Base-by-base conservation (phyloP, 2,113 vertebrate species). In the Ammodytes marinus region DNA sequence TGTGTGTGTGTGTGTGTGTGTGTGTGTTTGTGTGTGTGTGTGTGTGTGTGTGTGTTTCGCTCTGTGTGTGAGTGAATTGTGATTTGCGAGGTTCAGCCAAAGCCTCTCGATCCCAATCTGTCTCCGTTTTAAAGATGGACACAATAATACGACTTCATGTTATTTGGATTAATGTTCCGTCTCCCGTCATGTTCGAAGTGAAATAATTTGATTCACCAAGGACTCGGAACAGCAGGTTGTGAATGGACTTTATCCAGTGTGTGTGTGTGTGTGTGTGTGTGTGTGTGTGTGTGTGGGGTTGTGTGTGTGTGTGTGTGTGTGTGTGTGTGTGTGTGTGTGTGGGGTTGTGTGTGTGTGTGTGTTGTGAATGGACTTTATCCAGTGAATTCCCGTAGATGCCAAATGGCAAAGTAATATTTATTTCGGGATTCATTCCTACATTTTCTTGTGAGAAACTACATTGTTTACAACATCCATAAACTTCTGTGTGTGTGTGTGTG, bases 81-180 rank as follows among this genome's bases (percentile, higher is more conserved):
- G 91, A 92, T 89, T 84, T 89, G 90, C 27, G 67, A 85, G 67
- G 69, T 76, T 85, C 83, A 69, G 55, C 79, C 67, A 40, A 27
- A 66, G 65, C 14, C 19, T 84, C 65, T 82, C 59, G 6, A 81
- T 84, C 80, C 73, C 58, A 65, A 49, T 85, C 78, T 66, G 17
- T 88, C 85, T 78, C 53, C 3, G 27, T 27, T 27, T 27, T 27
- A 27, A 2, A 57, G 74, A 72, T 17, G 17, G 83, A 79, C 73
- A 14, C 68, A 3, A n/a, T 27, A 27, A 27, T 2, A n/a, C 54
- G 37, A 8, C 53, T 65, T 60, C 43, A 4, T 52, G 0, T 69
- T 27, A 40, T 55, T 58, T 50, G 9, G 1, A 27, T 27, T 59
- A 45, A 69, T 66, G 67, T 6, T 69, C 55, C 77, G 72, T 83